A percentile compares a stretch with the other conserved stretches of the same genome.
phyloP scores from a whole-genome alignment of 2,113 vertebrate genomes.

The Odocoileus virginianus region DNA sequence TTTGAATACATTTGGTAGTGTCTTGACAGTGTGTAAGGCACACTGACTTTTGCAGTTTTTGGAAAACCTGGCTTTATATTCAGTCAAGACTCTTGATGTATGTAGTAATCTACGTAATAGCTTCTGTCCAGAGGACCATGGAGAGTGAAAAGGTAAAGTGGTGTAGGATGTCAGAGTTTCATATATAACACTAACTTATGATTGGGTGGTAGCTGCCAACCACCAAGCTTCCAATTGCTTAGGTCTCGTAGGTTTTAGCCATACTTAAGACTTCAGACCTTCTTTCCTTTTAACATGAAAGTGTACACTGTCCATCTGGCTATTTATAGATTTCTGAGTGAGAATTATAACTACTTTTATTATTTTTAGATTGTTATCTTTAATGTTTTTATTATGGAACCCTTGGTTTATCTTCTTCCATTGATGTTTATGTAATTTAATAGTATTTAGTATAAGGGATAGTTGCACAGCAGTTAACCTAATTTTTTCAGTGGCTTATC shows the following conservation, averaged over 20 bases:
- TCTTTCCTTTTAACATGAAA: background rate
- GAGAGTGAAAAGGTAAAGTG: background rate
- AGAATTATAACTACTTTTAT: background rate
- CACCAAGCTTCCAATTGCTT: background rate
- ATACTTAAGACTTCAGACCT: background rate
- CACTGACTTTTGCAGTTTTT: background rate
- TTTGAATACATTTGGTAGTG: background rate
- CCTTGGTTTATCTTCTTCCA: background rate
- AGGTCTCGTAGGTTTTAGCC: background rate
- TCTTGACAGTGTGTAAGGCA: background rate
- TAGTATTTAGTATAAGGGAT: background rate
- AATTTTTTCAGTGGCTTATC: background rate
- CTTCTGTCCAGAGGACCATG: background rate
- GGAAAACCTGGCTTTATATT: background rate
- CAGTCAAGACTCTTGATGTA: background rate
- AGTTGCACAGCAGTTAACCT: background rate
- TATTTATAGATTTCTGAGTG: conserved; percentile 4
- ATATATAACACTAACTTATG: background rate
- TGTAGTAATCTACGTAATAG: background rate
- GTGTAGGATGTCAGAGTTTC: background rate
- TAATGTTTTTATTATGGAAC: background rate
- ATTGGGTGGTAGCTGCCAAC: background rate
- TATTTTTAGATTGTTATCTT: background rate
- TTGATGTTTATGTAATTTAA: background rate
- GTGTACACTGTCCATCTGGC: background rate